These are phyloP conservation scores for Montipora cactus DNA, from an alignment of 64 coral and sea anemone species.

Conservation along the genomic window DNA sequence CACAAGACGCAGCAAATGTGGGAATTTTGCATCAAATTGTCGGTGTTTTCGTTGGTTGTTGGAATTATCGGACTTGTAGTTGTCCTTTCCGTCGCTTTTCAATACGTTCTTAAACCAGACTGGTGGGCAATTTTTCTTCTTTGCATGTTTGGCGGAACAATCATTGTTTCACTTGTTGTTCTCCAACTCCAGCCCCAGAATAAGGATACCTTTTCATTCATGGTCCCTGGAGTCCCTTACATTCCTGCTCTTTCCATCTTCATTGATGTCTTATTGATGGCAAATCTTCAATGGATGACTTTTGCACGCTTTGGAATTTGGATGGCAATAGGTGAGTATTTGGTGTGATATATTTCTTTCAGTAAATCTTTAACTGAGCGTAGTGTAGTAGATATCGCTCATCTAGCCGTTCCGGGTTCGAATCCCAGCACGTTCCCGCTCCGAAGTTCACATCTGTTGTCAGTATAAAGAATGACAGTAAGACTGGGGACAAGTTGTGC, in stretches of 20 bases:
- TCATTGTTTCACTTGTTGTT: background rate
- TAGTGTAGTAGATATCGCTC: too few species aligned
- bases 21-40: background rate
- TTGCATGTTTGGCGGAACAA: background rate
- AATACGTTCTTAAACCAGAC: background rate
- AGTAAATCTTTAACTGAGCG: too few species aligned
- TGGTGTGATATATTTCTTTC: background rate
- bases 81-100: background rate
- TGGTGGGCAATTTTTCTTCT: conserved; percentile 13
- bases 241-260: conserved; percentile 1
- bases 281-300: conserved; percentile 20
- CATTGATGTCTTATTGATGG: conserved; percentile 10
- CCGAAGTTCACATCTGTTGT: too few species aligned
- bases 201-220: conserved; percentile 5
- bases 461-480: too few species aligned
- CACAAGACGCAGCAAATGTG: background rate
- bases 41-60: background rate
- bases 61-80: background rate
- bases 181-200: conserved; percentile 13
- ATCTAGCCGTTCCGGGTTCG: too few species aligned
- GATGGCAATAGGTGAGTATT: conserved; percentile 8
- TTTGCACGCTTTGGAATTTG: conserved; percentile 13
- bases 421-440: too few species aligned
- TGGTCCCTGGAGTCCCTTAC: conserved; percentile 23
- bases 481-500: too few species aligned